Evolutionary conservation across 1,140 invertebrate species (phyloP).

Genomic region (Medauroidea extradentata): DNA sequence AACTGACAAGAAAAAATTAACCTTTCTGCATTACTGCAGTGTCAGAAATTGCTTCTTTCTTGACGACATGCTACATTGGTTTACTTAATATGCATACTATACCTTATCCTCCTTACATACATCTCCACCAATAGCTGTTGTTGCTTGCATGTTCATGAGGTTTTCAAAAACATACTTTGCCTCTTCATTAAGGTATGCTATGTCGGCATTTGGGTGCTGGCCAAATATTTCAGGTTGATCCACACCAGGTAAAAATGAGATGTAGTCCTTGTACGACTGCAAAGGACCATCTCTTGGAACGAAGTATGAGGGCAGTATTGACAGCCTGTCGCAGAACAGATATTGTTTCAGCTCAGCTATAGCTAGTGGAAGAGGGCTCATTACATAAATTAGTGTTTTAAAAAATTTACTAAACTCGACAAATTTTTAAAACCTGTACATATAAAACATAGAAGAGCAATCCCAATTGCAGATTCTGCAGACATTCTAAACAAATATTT

Average conservation of each 20-base stretch:
- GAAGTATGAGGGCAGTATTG: conserved; percentile 65
- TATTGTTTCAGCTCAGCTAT: not conserved
- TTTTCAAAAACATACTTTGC: conserved; percentile 73
- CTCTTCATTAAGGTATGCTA: conserved; percentile 75
- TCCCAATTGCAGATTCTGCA: too few species aligned
- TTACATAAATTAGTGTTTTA: too few species aligned
- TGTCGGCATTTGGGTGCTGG: conserved; percentile 88
- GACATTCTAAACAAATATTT: too few species aligned
- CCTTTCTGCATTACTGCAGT: too few species aligned
- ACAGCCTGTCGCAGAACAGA: conserved; percentile 46
- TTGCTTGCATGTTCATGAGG: conserved; percentile 72
- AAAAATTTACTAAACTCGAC: too few species aligned
- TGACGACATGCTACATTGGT: too few species aligned
- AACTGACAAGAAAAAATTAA: too few species aligned
- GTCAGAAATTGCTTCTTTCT: conserved; percentile 6
- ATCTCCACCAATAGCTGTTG: conserved; percentile 50
- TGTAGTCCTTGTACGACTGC: conserved; percentile 71
- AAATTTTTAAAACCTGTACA: too few species aligned
- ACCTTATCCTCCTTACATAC: conserved; percentile 68
- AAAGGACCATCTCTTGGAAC: conserved; percentile 77
- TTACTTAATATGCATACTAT: conserved; percentile 2
- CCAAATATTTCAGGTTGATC: conserved; percentile 83
- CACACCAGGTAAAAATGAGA: conserved; percentile 64
- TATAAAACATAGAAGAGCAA: too few species aligned
- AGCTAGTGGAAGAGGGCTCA: too few species aligned